These are phyloP conservation scores for Periparus ater DNA, from an alignment of 2,797 vertebrate species.

Conservation along the genomic window DNA sequence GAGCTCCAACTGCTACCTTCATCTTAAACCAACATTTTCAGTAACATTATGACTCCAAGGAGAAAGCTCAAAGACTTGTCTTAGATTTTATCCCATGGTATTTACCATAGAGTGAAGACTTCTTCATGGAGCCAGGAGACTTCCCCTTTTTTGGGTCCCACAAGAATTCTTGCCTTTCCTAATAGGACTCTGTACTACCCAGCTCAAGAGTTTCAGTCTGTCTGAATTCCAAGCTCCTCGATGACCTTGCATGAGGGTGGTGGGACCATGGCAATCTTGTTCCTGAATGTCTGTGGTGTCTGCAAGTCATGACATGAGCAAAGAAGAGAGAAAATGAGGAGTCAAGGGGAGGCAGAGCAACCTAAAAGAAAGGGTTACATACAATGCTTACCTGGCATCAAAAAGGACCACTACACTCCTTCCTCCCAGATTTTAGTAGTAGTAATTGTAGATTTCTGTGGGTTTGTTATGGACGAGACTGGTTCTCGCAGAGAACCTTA, in stretches of 20 bases:
- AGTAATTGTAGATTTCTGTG: background rate
- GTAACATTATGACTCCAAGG: background rate
- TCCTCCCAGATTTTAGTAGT: background rate
- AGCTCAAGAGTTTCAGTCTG: background rate
- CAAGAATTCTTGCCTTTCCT: background rate
- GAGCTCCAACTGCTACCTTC: background rate
- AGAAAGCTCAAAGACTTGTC: background rate
- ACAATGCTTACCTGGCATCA: background rate
- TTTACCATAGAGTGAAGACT: background rate
- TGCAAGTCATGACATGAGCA: background rate
- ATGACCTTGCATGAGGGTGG: rapidly evolving
- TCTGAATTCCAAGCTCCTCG: background rate
- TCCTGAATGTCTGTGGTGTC: rapidly evolving
- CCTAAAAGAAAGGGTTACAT: background rate
- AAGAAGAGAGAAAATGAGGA: background rate
- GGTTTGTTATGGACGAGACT: background rate
- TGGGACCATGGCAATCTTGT: background rate
- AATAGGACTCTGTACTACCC: background rate
- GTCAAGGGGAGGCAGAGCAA: background rate
- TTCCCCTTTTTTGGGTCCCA: background rate
- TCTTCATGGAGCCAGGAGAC: background rate
- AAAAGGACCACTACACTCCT: background rate
- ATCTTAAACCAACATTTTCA: background rate
- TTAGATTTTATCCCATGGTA: background rate
- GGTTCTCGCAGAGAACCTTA: background rate